Conservation (phyloP, 2,113 vertebrate genomes). For the Tretioscincus oriximinensis region DNA sequence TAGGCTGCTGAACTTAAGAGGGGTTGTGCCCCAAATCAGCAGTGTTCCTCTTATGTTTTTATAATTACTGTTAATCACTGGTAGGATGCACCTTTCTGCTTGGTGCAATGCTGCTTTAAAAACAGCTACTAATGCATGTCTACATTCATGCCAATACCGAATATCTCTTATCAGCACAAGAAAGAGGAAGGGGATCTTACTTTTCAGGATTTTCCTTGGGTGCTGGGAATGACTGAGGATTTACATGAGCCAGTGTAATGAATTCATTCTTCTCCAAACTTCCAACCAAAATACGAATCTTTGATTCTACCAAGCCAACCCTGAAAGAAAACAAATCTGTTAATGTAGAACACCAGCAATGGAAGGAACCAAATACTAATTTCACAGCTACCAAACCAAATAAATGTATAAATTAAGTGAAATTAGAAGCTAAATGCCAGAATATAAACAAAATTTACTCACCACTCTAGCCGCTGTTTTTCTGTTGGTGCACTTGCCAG, state of each 20-base stretch:
- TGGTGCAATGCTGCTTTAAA: background rate
- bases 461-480: conserved; percentile 88
- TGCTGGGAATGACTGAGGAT: conserved; percentile 84
- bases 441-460: conserved; percentile 65
- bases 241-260: conserved; percentile 85
- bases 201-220: conserved; percentile 79
- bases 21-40: no score
- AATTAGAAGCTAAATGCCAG: no score
- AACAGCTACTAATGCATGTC: background rate
- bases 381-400: background rate
- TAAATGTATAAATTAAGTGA: background rate
- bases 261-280: conserved; percentile 86
- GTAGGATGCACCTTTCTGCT: background rate
- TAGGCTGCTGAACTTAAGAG: no score
- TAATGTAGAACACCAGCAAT: conserved; percentile 26
- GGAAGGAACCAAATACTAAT: background rate
- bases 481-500: conserved; percentile 85
- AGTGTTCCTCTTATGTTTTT: background rate
- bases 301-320: conserved; percentile 90
- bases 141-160: background rate
- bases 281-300: conserved; percentile 88
- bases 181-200: conserved; percentile 69
- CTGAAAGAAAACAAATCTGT: conserved; percentile 66
- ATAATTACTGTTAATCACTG: no score
- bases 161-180: no score